Percentiles rank a stretch among this genome's conserved stretches.
Evolutionary conservation across 2,888 invertebrate species (phyloP).

Genomic region (Rhamphomyia laevipes): DNA sequence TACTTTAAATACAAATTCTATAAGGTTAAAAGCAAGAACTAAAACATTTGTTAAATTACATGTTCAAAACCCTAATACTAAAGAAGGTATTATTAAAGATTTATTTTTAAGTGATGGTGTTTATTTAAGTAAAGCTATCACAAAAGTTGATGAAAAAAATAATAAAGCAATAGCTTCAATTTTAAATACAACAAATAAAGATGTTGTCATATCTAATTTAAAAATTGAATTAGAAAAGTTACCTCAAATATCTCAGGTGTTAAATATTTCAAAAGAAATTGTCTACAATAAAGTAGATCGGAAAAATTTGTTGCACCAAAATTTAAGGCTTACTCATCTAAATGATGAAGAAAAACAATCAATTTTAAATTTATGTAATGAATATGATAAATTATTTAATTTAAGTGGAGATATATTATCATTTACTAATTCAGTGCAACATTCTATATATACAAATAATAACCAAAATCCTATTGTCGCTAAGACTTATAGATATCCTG

Average conservation of each 20-base stretch:
- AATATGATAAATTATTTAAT: constrained; percentile 25
- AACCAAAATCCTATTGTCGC: constrained; percentile 3
- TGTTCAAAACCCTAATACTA: background rate
- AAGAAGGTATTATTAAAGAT: background rate
- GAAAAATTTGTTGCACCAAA: background rate
- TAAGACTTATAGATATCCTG: constrained; percentile 9
- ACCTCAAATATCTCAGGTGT: background rate
- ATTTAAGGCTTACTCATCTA: constrained; percentile 13
- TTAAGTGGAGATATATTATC: constrained; percentile 21
- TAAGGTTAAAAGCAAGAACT: background rate
- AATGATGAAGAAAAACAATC: constrained; percentile 20
- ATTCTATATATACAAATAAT: background rate
- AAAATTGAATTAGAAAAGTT: too few species aligned
- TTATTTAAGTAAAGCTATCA: background rate
- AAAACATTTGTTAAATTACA: background rate
- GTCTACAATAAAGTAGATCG: background rate
- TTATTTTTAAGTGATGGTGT: background rate
- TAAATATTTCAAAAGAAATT: background rate
- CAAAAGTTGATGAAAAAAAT: background rate
- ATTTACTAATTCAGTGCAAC: constrained; percentile 17
- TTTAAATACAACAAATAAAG: background rate
- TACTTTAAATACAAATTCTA: background rate
- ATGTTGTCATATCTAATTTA: too few species aligned
- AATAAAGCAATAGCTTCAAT: background rate
- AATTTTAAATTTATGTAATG: constrained; percentile 16